These are phyloP conservation scores for Apteryx mantelli DNA, from an alignment of 2,113 vertebrate genomes.

Conservation along the genomic window DNA sequence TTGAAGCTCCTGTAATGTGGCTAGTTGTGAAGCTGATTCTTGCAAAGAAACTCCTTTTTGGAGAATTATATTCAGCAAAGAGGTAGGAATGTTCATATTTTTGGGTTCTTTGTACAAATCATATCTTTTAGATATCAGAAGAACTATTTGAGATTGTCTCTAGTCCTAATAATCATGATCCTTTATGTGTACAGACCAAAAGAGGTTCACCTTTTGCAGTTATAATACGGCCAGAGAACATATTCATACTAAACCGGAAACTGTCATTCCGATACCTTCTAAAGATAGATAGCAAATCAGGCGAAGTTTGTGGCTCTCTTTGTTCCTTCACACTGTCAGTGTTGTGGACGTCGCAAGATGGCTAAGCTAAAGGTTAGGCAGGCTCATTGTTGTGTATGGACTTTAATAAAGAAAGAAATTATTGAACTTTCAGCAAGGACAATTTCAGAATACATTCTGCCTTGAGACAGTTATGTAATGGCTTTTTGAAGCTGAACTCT, in stretches of 20 bases:
- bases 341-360: background rate
- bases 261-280: background rate
- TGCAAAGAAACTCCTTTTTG: background rate
- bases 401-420: slow-evolving; percentile 9
- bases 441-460: background rate
- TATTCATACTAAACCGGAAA: background rate
- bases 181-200: background rate
- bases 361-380: background rate
- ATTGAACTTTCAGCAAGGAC: background rate
- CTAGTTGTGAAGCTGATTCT: background rate
- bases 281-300: background rate
- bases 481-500: background rate
- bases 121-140: background rate
- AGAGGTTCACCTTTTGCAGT: background rate
- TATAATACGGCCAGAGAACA: background rate
- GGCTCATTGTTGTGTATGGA: slow-evolving; percentile 34
- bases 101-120: background rate
- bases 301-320: background rate
- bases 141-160: background rate
- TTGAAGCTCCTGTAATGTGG: background rate
- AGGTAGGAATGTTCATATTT: background rate
- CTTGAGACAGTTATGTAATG: background rate
- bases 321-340: background rate
- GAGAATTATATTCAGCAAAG: background rate
- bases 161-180: background rate